phyloP scores from a whole-genome alignment of 2,797 vertebrate species.

The Danionella dracula region DNA sequence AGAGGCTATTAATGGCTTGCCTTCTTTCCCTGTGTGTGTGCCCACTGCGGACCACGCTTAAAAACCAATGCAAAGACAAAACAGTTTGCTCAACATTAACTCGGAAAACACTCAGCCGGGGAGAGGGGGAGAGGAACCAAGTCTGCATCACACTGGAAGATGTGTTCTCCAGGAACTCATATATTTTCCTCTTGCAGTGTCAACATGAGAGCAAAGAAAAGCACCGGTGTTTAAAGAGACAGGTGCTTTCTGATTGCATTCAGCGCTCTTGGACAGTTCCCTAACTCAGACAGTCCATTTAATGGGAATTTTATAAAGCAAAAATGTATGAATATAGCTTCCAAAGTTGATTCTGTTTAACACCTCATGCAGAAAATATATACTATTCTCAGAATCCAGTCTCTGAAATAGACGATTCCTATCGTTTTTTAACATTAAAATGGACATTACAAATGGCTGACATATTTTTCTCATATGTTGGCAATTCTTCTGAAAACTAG shows the following conservation, averaged over 20 bases:
- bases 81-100: constrained; percentile 95
- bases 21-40: constrained; percentile 65
- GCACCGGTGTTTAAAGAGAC: constrained; percentile 41
- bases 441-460: no score
- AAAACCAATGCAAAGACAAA: constrained; percentile 96
- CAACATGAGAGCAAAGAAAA: constrained; percentile 59
- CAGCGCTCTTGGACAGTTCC: no score
- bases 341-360: no score
- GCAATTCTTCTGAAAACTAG: no score
- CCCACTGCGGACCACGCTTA: constrained; percentile 73
- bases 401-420: no score
- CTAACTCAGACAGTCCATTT: no score
- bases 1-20: constrained; percentile 87
- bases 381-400: no score
- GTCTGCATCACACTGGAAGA: constrained; percentile 72
- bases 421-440: no score
- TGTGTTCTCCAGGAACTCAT: constrained; percentile 65
- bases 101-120: constrained; percentile 67
- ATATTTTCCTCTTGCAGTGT: constrained; percentile 52
- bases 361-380: no score
- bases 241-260: constrained; percentile 59
- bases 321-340: no score
- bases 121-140: constrained; percentile 60
- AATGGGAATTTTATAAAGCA: no score
- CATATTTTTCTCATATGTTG: no score